These are phyloP conservation scores for Caenorhabditis remanei DNA, from an alignment of 1,140 invertebrate genomes.

Conservation along the genomic window DNA sequence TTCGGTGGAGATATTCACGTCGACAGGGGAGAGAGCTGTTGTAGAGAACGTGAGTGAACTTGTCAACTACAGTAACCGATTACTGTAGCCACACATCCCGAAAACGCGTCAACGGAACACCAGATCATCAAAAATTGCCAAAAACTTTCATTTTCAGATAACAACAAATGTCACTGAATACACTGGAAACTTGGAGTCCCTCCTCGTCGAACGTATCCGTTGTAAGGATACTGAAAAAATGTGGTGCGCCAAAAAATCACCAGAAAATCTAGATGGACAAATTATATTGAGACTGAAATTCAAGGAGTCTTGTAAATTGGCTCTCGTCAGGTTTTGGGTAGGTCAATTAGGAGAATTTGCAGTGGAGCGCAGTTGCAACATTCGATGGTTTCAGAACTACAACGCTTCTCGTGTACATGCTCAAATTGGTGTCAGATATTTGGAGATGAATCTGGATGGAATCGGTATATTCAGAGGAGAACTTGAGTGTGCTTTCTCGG, in stretches of 20 bases:
- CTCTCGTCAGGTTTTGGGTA: constrained; percentile 87
- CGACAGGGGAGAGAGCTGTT: constrained; percentile 81
- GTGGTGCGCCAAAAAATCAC: constrained; percentile 71
- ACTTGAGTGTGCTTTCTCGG: constrained; percentile 85
- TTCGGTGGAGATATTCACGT: constrained; percentile 85
- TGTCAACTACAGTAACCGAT: background rate
- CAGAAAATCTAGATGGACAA: background rate
- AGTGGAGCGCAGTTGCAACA: background rate
- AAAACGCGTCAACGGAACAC: background rate
- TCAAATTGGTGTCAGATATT: constrained; percentile 83
- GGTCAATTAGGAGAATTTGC: constrained; percentile 66
- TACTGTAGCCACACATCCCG: no score
- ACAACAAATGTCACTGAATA: constrained; percentile 81
- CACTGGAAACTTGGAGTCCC: constrained; percentile 81
- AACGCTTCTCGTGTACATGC: constrained; percentile 89
- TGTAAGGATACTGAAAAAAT: constrained; percentile 82
- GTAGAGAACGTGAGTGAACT: constrained; percentile 72
- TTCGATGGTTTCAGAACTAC: constrained; percentile 83
- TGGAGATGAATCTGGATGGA: constrained; percentile 84
- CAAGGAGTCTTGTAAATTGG: constrained; percentile 78
- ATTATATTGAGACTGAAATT: constrained; percentile 26
- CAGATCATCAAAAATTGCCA: background rate
- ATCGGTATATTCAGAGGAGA: constrained; percentile 85
- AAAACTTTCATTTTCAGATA: constrained; percentile 78
- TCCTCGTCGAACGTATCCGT: constrained; percentile 84